phyloP scores from a whole-genome alignment of 1,140 invertebrate genomes.

The Myzus persicae region DNA sequence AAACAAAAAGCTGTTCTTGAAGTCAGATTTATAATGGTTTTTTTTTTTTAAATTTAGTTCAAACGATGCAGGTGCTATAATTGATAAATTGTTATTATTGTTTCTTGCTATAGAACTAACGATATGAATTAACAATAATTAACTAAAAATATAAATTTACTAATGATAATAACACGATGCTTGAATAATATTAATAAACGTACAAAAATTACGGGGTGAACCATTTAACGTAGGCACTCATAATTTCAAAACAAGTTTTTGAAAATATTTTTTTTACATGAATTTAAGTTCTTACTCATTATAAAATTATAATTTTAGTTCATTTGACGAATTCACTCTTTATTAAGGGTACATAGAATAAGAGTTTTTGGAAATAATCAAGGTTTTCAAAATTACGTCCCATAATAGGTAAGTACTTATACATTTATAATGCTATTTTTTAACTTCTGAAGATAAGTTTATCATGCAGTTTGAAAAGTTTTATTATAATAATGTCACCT shows the following conservation, averaged over 20 bases:
- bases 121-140: background rate
- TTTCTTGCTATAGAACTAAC: background rate
- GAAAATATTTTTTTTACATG: background rate
- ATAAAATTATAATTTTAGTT: background rate
- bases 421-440: too few relatives aligned
- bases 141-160: background rate
- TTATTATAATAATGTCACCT: background rate
- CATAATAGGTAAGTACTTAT: too few relatives aligned
- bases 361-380: too few relatives aligned
- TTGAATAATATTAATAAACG: background rate
- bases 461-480: background rate
- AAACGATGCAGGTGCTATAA: too few relatives aligned
- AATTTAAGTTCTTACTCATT: background rate
- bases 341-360: too few relatives aligned
- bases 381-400: too few relatives aligned
- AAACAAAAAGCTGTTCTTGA: background rate
- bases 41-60: too few relatives aligned
- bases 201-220: background rate
- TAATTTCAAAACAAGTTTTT: background rate
- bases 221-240: background rate
- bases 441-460: background rate
- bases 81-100: too few relatives aligned
- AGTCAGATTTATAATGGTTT: background rate
- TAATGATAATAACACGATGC: background rate
- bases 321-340: too few relatives aligned